These are phyloP conservation scores for Crioceris asparagi DNA, from an alignment of 2,888 invertebrate genomes.

Conservation along the genomic window DNA sequence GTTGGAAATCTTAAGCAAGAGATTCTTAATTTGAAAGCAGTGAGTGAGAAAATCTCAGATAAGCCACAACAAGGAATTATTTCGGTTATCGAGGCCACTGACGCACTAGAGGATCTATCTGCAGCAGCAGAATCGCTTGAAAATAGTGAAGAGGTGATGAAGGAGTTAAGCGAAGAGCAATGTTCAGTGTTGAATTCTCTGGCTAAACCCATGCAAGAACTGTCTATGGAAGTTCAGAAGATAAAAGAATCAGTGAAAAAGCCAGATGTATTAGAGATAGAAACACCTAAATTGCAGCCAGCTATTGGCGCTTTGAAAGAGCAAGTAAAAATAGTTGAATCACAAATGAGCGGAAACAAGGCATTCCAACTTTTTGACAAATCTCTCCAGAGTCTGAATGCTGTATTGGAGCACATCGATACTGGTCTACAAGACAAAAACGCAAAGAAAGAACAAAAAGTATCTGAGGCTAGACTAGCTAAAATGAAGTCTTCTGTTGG, in stretches of 20 bases:
- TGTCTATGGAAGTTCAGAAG: constrained; percentile 9
- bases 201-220: constrained; percentile 12
- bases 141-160: background rate
- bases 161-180: constrained; percentile 6
- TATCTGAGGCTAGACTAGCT: no score
- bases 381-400: background rate
- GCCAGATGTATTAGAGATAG: constrained; percentile 9
- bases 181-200: constrained; percentile 1
- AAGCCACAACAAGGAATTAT: constrained; percentile 12
- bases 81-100: constrained; percentile 11
- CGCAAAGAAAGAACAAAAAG: no score
- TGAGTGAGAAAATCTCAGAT: no score
- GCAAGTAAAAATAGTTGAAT: background rate
- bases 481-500: no score
- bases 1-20: no score
- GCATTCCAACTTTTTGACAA: background rate
- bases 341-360: background rate
- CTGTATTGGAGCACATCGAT: background rate
- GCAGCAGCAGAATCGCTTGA: background rate
- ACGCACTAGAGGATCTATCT: constrained; percentile 3
- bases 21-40: no score
- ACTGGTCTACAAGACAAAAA: no score
- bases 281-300: constrained; percentile 14
- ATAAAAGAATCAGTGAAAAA: constrained; percentile 8
- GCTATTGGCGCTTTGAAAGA: constrained; percentile 1